A percentile compares a stretch with the other conserved stretches of the same genome.
phyloP scores from a whole-genome alignment of 23 tunicate genomes.

The Corella eumyota region DNA sequence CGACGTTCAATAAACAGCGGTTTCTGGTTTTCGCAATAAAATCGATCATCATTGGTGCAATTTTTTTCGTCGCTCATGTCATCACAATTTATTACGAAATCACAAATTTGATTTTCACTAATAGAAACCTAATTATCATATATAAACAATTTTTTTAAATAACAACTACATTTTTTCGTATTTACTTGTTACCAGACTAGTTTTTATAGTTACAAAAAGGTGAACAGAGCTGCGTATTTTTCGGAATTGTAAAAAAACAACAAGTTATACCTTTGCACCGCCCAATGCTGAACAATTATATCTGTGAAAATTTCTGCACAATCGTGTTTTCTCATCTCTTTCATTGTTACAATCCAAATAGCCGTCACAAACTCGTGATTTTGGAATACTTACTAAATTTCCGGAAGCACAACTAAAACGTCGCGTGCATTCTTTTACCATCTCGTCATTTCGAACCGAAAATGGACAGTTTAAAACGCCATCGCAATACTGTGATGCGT shows the following conservation, averaged over 20 bases:
- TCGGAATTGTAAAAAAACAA: too few species aligned
- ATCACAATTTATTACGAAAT: constrained; percentile 56
- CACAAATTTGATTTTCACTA: constrained; percentile 23
- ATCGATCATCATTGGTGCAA: constrained; percentile 59
- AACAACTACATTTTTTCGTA: too few species aligned
- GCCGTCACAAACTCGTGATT: constrained; percentile 27
- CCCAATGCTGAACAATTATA: constrained; percentile 31
- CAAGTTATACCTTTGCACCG: constrained; percentile 17
- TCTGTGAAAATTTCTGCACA: constrained; percentile 15
- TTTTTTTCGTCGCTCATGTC: constrained; percentile 50
- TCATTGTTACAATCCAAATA: constrained; percentile 17
- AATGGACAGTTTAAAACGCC: too few species aligned
- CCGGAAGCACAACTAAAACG: too few species aligned
- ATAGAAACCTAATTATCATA: constrained; percentile 34
- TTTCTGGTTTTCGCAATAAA: constrained; percentile 33
- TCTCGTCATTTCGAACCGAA: too few species aligned
- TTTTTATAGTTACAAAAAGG: too few species aligned
- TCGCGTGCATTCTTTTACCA: too few species aligned
- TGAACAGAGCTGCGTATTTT: too few species aligned
- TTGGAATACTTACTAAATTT: constrained; percentile 8
- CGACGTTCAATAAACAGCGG: constrained; percentile 27
- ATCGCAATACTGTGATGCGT: too few species aligned
- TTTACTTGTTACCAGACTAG: too few species aligned
- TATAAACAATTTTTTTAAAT: background rate
- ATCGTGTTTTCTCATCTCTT: constrained; percentile 15